Base-by-base conservation (phyloP, 2,888 invertebrate genomes). In the Biston betularia region DNA sequence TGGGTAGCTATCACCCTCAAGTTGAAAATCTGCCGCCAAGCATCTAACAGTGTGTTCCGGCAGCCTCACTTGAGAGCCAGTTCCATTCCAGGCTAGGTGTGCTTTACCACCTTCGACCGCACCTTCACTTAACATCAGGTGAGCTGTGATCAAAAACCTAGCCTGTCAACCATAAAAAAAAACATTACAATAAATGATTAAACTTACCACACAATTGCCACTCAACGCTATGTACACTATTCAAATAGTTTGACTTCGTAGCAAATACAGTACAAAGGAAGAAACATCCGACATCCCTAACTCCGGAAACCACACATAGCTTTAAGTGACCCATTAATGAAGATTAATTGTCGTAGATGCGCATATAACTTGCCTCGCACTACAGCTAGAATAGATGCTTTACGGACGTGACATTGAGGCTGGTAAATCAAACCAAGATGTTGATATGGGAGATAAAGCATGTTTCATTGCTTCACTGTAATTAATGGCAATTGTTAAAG, bases 331-430 rank as follows among this genome's bases (percentile, higher is more conserved):
- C 85, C 88, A 85, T 87, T 92, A 92, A 92, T 92, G 90, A 91
- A 90, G 92, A 92, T 92, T 90, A 92, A 92, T 90, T 86, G 89
- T 85, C 81, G 81, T 83, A 83, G 83, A 79, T 80, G 84, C 81
- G 79, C 83, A 84, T 80, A 82, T 82, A 77, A 75, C 73, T 69
- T 69, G 71, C 72, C 70, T 72, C 65, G 59, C 24, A 24, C 63
- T 53, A 53, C 49, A 63, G 35, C 33, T 52, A 35, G 52, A 64
- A 70, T 63, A 46, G 40, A 64, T 60, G 57, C 63, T 53, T 60
- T 64, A 60, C 57, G 49, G 49, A 64, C 59, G 40, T 56, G 52
- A 66, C 60, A 52, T 53, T 62, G 56, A 56, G 14, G 60, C 44
- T 58, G 58, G 15, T 66, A 66, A 66, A 66, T 66, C 66, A 66